A percentile compares a stretch with the other conserved stretches of the same genome.
These are phyloP conservation scores for Labeo calbasu DNA, from an alignment of 2,797 vertebrate genomes.

Conservation along the genomic window DNA sequence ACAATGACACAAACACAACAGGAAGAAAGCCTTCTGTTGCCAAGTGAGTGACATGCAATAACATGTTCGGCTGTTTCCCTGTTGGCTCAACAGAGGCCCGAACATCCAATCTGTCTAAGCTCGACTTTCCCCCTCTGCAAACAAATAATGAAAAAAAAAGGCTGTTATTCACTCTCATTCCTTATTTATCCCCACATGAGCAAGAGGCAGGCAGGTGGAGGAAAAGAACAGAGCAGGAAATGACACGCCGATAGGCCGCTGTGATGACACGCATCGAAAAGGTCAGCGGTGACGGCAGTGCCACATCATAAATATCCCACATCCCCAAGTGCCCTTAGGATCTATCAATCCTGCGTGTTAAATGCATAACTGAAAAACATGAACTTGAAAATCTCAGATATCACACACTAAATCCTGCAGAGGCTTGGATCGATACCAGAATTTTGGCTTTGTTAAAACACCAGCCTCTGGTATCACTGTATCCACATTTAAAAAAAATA, in stretches of 20 bases:
- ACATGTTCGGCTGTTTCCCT: conserved; percentile 40
- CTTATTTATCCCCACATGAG: conserved; percentile 17
- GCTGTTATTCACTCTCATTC: conserved; percentile 18
- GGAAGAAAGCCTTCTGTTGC: conserved; percentile 2
- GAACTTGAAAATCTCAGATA: neutral
- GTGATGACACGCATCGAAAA: conserved; percentile 55
- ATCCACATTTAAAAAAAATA: neutral
- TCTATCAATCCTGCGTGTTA: neutral
- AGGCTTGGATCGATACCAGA: neutral
- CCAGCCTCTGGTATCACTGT: neutral
- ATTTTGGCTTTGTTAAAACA: neutral
- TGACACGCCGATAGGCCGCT: conserved; percentile 20
- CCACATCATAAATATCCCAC: conserved; percentile 38
- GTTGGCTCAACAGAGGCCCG: conserved; percentile 24
- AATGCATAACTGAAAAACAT: conserved; percentile 15
- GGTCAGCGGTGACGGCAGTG: conserved; percentile 21
- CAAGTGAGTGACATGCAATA: conserved; percentile 37
- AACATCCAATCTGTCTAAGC: conserved; percentile 26
- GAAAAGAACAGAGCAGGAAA: conserved; percentile 24
- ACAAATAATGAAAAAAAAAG: conserved; percentile 26
- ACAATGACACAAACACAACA: conserved; percentile 32
- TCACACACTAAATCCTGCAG: neutral
- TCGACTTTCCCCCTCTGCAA: conserved; percentile 1
- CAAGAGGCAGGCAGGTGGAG: conserved; percentile 6
- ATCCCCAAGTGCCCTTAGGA: neutral